A percentile compares a stretch with the other conserved stretches of the same genome.
phyloP scores from a whole-genome alignment of 2,113 vertebrate species.

The Orycteropus afer region DNA sequence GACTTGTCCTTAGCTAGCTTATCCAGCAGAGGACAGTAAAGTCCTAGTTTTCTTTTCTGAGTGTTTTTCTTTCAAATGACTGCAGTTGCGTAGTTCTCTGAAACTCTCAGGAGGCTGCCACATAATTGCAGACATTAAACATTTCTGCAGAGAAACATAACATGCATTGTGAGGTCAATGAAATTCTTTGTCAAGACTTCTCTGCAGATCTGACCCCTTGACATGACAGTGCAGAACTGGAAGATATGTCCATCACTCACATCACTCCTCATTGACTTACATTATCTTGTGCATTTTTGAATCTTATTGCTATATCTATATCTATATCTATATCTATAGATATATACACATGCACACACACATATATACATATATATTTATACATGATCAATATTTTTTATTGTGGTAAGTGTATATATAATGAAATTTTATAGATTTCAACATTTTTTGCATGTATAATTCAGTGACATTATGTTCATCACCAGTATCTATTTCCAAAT shows the following conservation, averaged over 20 bases:
- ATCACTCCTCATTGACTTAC: too few relatives aligned
- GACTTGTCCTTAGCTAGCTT: not conserved
- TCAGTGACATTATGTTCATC: not conserved
- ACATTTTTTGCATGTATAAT: not conserved
- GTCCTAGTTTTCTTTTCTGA: slow-evolving; percentile 77
- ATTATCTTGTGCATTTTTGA: slow-evolving; percentile 32
- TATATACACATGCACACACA: too few relatives aligned
- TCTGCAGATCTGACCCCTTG: slow-evolving; percentile 70
- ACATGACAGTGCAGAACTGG: slow-evolving; percentile 65
- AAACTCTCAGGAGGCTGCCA: slow-evolving; percentile 62
- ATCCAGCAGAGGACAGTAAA: slow-evolving; percentile 87
- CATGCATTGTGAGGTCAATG: slow-evolving; percentile 80
- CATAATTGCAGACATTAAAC: slow-evolving; percentile 77
- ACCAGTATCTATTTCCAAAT: not conserved
- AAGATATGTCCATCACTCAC: slow-evolving; percentile 59
- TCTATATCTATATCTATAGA: too few relatives aligned
- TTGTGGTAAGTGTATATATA: not conserved
- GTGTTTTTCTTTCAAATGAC: not conserved
- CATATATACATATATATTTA: too few relatives aligned
- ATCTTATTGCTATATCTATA: not conserved
- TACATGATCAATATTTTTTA: too few relatives aligned
- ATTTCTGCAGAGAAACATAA: slow-evolving; percentile 77
- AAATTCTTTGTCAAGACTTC: slow-evolving; percentile 80
- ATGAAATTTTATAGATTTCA: not conserved
- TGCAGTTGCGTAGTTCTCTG: slow-evolving; percentile 40